A percentile compares a stretch with the other conserved stretches of the same genome.
phyloP scores from a whole-genome alignment of 2,888 invertebrate species.

The Orchestes rusci region DNA sequence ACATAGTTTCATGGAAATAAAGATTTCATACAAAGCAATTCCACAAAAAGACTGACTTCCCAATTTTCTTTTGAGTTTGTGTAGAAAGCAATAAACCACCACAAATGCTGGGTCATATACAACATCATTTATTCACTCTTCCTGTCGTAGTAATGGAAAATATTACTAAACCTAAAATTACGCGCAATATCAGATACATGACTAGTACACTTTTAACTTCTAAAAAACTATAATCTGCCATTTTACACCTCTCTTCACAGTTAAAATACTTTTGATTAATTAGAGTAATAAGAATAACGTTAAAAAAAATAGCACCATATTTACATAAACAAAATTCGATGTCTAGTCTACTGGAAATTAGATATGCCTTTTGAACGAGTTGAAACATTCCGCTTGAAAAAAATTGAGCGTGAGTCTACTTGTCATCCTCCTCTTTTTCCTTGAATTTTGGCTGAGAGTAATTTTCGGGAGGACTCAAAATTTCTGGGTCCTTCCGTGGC shows the following conservation, averaged over 20 bases:
- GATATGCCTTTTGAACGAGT: conserved; percentile 7
- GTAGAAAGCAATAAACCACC: not conserved
- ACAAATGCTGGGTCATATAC: not conserved
- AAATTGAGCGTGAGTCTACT: no score
- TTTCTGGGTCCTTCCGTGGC: conserved; percentile 25
- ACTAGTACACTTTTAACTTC: conserved; percentile 29
- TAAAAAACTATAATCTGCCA: conserved; percentile 15
- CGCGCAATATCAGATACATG: conserved; percentile 31
- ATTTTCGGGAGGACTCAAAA: conserved; percentile 37
- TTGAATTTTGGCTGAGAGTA: conserved; percentile 41
- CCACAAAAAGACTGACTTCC: no score
- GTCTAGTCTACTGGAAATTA: no score
- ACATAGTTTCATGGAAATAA: no score
- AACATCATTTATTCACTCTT: conserved; percentile 11
- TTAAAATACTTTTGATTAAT: no score
- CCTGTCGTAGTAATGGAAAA: conserved; percentile 24
- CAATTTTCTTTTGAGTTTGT: no score
- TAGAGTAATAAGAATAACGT: conserved; percentile 9
- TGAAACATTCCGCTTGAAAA: no score
- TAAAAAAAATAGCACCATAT: conserved; percentile 23
- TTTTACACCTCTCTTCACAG: no score
- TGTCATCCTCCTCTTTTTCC: conserved; percentile 29
- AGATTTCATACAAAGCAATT: no score
- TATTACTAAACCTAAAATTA: conserved; percentile 29
- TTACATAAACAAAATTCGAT: conserved; percentile 21